phyloP scores from a whole-genome alignment of 2,797 vertebrate species.

The Peromyscus eremicus region DNA sequence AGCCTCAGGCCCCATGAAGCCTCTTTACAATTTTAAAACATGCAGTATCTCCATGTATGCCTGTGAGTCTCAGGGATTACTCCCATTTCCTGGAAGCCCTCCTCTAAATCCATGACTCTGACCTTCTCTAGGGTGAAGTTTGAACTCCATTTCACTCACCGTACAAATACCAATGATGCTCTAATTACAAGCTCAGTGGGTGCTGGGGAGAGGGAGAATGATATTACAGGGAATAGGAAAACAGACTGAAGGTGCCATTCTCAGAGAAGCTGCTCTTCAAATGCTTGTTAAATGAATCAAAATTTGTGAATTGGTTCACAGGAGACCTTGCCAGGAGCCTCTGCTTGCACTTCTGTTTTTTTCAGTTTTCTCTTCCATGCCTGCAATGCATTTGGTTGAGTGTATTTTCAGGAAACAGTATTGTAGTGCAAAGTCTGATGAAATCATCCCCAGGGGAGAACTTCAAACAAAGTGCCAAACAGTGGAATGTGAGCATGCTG shows the following conservation, averaged over 20 bases:
- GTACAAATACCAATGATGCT: not conserved
- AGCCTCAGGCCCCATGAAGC: too few species aligned
- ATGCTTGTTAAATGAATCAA: not conserved
- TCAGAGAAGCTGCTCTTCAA: not conserved
- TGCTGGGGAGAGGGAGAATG: too few species aligned
- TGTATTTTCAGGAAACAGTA: not conserved
- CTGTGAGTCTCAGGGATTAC: too few species aligned
- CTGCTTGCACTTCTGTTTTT: accelerated
- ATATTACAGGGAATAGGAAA: not conserved
- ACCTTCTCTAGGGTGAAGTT: not conserved
- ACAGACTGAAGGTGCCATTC: not conserved
- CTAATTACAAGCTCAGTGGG: not conserved
- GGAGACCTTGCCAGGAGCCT: not conserved
- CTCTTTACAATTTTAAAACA: not conserved
- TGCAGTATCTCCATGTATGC: accelerated
- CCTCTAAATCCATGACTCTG: not conserved
- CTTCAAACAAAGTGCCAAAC: constrained; percentile 11
- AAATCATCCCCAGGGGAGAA: not conserved
- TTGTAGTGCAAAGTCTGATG: not conserved
- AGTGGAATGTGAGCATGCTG: not conserved
- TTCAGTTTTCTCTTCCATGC: accelerated
- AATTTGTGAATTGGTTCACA: not conserved
- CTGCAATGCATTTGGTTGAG: not conserved
- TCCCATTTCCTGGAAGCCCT: not conserved
- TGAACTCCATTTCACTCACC: not conserved